Conservation (phyloP, 1,140 invertebrate species). For the Brachionus rotundiformis region DNA sequence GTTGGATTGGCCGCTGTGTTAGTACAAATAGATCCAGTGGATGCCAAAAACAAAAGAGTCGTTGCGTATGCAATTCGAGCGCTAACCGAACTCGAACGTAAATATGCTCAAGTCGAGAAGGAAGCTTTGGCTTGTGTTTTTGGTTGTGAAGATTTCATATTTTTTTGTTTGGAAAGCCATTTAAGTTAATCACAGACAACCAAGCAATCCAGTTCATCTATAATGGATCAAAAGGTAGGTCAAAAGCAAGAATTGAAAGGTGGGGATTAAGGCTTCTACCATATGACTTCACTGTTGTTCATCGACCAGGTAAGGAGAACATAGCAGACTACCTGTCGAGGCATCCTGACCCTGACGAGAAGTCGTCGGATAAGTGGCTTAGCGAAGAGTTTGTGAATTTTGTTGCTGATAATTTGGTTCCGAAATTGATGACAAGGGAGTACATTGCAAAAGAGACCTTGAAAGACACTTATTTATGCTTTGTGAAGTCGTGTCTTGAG, state of each 20-base stretch:
- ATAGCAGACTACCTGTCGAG: background rate
- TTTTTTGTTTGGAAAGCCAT: background rate
- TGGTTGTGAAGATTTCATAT: slow-evolving; percentile 24
- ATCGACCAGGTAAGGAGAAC: background rate
- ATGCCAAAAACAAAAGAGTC: background rate
- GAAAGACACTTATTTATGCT: no score
- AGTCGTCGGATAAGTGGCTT: background rate
- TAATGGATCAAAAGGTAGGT: background rate
- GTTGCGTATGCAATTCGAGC: slow-evolving; percentile 54
- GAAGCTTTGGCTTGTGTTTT: slow-evolving; percentile 49
- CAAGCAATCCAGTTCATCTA: background rate
- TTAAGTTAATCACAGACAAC: background rate
- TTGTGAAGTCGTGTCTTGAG: no score
- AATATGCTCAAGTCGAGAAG: slow-evolving; percentile 55
- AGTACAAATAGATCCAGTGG: background rate
- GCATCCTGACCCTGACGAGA: background rate
- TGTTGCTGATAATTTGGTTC: background rate
- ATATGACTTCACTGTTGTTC: background rate
- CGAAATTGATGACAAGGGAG: no score
- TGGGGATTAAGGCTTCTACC: background rate
- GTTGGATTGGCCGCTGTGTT: background rate
- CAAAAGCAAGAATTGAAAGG: background rate
- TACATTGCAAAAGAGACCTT: no score
- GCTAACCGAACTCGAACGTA: slow-evolving; percentile 53
- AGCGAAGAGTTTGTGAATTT: background rate